Base-by-base conservation (phyloP, 2,888 invertebrate genomes). In the Tetropium fuscum region DNA sequence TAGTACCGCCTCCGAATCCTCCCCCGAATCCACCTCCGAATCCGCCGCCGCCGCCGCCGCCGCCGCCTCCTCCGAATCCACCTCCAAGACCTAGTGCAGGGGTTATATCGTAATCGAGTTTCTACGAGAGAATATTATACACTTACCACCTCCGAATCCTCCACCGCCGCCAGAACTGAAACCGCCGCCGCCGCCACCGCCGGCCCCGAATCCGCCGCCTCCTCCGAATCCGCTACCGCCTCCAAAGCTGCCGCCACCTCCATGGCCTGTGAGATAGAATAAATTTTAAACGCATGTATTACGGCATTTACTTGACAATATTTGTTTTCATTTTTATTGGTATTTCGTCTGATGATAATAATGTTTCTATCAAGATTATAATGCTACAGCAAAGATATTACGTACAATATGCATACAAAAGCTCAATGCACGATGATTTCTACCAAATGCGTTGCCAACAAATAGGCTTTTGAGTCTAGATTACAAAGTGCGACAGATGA, bases 1-100 rank as follows among this genome's bases (percentile, higher is more conserved):
- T 84, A 73, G 90, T 87, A 69, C 87, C 86, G 60, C 83, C 82
- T 60, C 83, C 82, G 66, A 78, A 74, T 22, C 75, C 76, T 45
- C 77, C 76, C 25, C 87, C 87, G 74, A 84, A 84, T 70, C 85
- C 84, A 41, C 84, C 75, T 76, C 83, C 72, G 15, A 66, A 69
- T 15, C 66, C 67, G 18, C 66, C 66, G 10, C 71, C 70, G 15
- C 67, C 68, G 11, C 69, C 69, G 10, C 68, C 68, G 15, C 71
- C 69, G 20, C 69, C 69, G 44, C 68, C 64, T 20, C 67, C 69
- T 44, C 65, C 72, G 56, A 69, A 64, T 49, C 74, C 74, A n/a
- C n/a, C n/a, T n/a, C n/a, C n/a, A 20, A 70, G 68, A 40, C 74
- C 74, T 19, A 53, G 53, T 27, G n/a, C n/a, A n/a, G n/a, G n/a